Conservation (phyloP, 35 echinoderm and acorn worm species). For the Acanthaster planci region DNA sequence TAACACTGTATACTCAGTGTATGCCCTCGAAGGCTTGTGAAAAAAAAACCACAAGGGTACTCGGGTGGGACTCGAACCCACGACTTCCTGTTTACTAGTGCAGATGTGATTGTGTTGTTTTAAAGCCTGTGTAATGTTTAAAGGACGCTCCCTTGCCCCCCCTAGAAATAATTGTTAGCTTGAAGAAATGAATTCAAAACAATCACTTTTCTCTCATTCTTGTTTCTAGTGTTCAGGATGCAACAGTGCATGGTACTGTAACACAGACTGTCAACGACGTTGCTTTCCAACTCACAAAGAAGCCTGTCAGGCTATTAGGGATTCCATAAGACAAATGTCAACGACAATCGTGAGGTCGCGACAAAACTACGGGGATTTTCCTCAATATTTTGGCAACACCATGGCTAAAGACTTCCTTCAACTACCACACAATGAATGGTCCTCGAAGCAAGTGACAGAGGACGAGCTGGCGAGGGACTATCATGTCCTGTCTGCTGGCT, state of each 20-base stretch:
- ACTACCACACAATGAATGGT: slow-evolving; percentile 1
- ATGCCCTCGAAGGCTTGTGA: no score
- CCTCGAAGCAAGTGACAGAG: not conserved
- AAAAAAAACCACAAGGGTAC: no score
- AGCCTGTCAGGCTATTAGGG: not conserved
- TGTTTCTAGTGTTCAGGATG: not conserved
- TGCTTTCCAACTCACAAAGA: not conserved
- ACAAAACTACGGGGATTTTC: not conserved
- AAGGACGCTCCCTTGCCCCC: no score
- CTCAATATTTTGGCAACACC: not conserved
- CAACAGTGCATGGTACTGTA: not conserved
- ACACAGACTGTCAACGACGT: not conserved
- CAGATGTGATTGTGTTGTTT: no score
- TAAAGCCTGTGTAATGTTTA: no score
- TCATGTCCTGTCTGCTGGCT: slow-evolving; percentile 40
- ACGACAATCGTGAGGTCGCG: not conserved
- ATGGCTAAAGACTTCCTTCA: not conserved
- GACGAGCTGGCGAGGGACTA: slow-evolving; percentile 16
- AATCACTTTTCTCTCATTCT: no score
- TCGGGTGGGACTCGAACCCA: no score
- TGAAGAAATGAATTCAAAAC: no score
- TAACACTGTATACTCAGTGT: no score
- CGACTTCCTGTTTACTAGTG: no score
- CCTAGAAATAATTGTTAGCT: no score
- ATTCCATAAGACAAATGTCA: not conserved